Evolutionary conservation across 2,113 vertebrate species (phyloP), one percentile per base, ranked within the genome.

Genomic region (Ophthalmolycus amberensis): DNA sequence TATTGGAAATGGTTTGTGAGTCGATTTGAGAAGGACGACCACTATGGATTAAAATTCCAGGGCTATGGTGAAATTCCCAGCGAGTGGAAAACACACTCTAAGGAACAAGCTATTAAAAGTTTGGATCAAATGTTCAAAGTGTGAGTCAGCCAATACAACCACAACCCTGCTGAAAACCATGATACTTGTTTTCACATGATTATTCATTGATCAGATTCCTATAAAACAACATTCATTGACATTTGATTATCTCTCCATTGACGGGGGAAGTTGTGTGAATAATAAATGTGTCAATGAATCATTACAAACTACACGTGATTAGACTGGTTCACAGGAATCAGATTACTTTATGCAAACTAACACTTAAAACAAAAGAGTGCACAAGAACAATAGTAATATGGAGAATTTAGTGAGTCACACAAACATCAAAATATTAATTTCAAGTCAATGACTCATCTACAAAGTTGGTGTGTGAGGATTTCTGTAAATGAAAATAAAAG

Each of bases 1-100:
- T 96, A 96, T 38, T 96, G 96, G 96, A 95, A 93, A 80, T 96
- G 96, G 95, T 96, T 95, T 91, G 67, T 95, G 15, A 94, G 27
- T 66, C 88, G 8, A 22, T 96, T 96, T 90, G 87, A 82, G 16
- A 8, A 10, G 16, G 94, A 96, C 71, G 0, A 71, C 0, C 0
- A 5, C 2, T 83, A 93, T 44, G 0, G 22, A 0, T 5, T 22
- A n/a, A 93, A 73, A 64, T 92, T 92, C 7, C 34, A 56, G 10
- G 69, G 34, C 0, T 0, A 0, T 0, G 88, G 89, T 7, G 12
- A 85, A 52, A 89, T 92, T 80, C 90, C 88, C 0, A 9, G 1
- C 0, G 38, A 73, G 3, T 89, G 86, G 89, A 87, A 0, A n/a
- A 9, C 0, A 0, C 11, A 77, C 40, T 15, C 0, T 0, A 91